Percentiles rank a stretch among this genome's conserved stretches.
Evolutionary conservation across 2,888 invertebrate genomes (phyloP).

Genomic region (Fragum sueziense): DNA sequence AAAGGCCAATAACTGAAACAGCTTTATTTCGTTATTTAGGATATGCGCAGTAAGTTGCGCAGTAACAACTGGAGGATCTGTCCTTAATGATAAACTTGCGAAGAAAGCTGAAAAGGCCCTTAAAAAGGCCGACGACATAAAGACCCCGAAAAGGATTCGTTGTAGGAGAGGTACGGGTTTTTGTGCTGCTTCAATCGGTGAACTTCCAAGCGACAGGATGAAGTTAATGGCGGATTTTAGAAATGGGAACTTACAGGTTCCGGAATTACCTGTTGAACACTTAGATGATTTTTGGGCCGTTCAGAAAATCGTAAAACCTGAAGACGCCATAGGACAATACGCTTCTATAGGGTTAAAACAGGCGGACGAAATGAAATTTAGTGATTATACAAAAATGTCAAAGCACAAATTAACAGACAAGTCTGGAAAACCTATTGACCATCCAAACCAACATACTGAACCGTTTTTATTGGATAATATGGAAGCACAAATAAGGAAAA

Average conservation of each 20-base stretch:
- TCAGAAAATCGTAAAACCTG: background rate
- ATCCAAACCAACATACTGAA: background rate
- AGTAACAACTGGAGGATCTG: no score
- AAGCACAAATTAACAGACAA: background rate
- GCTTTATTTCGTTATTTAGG: no score
- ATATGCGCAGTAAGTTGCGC: no score
- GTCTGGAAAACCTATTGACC: background rate
- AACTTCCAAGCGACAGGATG: background rate
- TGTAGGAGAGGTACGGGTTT: background rate
- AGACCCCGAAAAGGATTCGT: background rate
- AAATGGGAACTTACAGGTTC: background rate
- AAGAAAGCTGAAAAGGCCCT: slow-evolving; percentile 7
- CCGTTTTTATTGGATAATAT: background rate
- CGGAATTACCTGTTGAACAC: background rate
- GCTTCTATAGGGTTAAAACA: background rate
- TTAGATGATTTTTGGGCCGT: background rate
- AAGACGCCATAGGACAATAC: background rate
- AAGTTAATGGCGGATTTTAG: background rate
- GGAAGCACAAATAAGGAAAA: background rate
- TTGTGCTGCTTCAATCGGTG: background rate
- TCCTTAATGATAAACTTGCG: background rate
- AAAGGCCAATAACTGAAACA: no score
- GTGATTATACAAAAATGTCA: background rate
- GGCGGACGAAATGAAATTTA: background rate
- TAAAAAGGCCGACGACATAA: slow-evolving; percentile 3